These are phyloP conservation scores for Scomber japonicus DNA, from an alignment of 2,113 vertebrate genomes.

Conservation along the genomic window DNA sequence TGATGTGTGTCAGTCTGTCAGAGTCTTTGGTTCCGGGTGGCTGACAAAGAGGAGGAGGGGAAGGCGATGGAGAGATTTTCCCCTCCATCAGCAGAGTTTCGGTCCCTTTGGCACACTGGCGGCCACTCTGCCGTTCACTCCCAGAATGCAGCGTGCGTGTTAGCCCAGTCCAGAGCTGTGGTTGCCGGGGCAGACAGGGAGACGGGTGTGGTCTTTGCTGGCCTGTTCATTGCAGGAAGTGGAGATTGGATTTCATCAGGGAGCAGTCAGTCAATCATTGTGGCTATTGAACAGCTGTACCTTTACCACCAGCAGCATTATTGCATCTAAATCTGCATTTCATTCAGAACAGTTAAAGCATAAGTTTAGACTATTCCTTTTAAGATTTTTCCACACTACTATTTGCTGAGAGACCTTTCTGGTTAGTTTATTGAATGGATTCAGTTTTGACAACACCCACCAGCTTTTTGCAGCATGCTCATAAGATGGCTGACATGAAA, in stretches of 20 bases:
- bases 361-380: neutral
- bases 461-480: neutral
- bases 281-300: conserved; percentile 16
- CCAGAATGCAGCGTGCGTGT: conserved; percentile 42
- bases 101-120: conserved; percentile 61
- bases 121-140: conserved; percentile 54
- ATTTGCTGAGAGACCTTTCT: neutral
- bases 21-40: conserved; percentile 55
- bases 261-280: conserved; percentile 24
- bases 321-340: conserved; percentile 22
- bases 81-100: conserved; percentile 76
- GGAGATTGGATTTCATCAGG: conserved; percentile 28
- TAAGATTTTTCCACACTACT: neutral
- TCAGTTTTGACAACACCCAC: conserved; percentile 12
- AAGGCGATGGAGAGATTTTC: conserved; percentile 51
- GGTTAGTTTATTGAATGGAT: conserved; percentile 24
- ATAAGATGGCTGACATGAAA: conserved; percentile 47
- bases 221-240: conserved; percentile 40
- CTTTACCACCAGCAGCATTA: conserved; percentile 19
- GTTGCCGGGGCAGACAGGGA: conserved; percentile 68
- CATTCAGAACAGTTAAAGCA: neutral
- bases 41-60: conserved; percentile 45
- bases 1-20: conserved; percentile 70
- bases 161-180: conserved; percentile 63
- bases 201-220: conserved; percentile 48